Base-by-base conservation (phyloP, 2,888 invertebrate genomes). In the Agriopis marginaria region DNA sequence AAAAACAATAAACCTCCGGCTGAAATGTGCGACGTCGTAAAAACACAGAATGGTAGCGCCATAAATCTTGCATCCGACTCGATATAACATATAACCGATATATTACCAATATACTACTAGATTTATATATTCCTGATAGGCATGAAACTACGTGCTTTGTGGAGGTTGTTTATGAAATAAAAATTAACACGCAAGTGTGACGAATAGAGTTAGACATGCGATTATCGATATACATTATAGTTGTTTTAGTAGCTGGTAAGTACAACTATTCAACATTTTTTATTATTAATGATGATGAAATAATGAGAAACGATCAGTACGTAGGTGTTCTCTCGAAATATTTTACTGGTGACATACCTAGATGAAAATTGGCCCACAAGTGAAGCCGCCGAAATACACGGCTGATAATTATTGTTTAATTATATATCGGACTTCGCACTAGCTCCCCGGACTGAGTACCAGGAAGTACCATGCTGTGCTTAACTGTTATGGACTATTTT, bases 91-190 rank as follows among this genome's bases (percentile, higher is more conserved):
- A 53, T 53, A 53, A 61, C 60, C 45, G 23, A 58, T 62, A 62
- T 62, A 62, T 45, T 70, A 70, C 71, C 45, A 45, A 58, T 62
- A 62, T 62, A 62, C 54, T 70, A 70, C 71, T 69, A 66, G 70
- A 80, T 82, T 83, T 83, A 82, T 77, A 62, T 81, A 83, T 77
- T 75, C 74, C 72, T 74, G 72, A 70, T 76, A 68, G 69, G 62
- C 17, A 62, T 65, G 55, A 47, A 59, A 40, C 44, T 65, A 63
- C 32, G 58, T 7, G 32, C n/a, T 12, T 10, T 42, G 42, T 65
- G 65, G 69, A 75, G 71, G 68, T 77, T 77, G 72, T 71, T 65
- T 73, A 75, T 76, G 71, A 66, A 71, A 73, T 76, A 71, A 74
- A 74, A 70, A 71, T 67, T 68, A 74, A 74, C 59, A 58, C 44